Evolutionary conservation across 2,797 vertebrate genomes (phyloP), one percentile per base, ranked within the genome.

Genomic region (Micromesistius poutassou): DNA sequence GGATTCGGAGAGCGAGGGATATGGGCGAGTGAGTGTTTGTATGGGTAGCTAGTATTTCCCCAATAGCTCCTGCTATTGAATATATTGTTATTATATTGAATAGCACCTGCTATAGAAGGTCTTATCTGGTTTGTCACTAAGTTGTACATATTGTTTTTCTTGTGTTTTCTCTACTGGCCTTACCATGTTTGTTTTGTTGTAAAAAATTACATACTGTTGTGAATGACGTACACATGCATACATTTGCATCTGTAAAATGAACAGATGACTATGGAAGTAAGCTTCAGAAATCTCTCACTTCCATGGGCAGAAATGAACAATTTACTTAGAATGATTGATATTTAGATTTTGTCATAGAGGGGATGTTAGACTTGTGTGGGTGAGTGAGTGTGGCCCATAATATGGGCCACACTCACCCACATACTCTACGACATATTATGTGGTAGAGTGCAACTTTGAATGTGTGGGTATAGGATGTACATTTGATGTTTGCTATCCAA

Each of bases 121-220:
- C 79, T 75, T 68, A 78, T 81, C 55, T 12, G 79, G 75, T 89
- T 80, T 42, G 74, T 88, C 76, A 72, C 71, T 80, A 2, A 75
- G 74, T 87, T 92, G 89, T 93, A 92, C 86, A 93, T 92, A 91
- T 87, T 87, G 83, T 71, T 68, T 70, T 33, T 71, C 30, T 77
- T 75, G 16, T 73, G 74, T 74, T 82, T 80, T 78, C 7, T 22
- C 2, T 78, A 74, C 73, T 73, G 50, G 83, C 82, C 79, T 85
- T 71, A 16, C 30, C 10, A 71, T 71, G 31, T 14, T 71, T 71
- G 31, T 71, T 71, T 31, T 13, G 31, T 16, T 9, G 30, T 71
- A 71, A 31, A 71, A 30, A 13, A n/a, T 12, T 74, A 72, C 71
- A 88, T 82, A 80, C 78, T 82, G n/a, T 81, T 76, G 50, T 84